A percentile compares a stretch with the other conserved stretches of the same genome.
Conservation (phyloP, 2,888 invertebrate species). For the Craniophora ligustri region DNA sequence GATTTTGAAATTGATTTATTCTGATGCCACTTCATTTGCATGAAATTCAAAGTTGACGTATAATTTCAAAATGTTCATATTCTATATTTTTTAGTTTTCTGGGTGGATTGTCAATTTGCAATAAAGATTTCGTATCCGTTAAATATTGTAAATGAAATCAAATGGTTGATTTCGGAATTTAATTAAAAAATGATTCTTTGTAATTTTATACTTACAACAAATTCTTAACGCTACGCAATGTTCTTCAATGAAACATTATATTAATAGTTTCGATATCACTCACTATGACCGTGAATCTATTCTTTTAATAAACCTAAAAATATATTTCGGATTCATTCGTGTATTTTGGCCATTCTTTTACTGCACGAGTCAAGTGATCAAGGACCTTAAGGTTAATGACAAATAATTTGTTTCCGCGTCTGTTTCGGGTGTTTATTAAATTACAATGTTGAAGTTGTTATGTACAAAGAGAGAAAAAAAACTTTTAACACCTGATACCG, state of each 20-base stretch:
- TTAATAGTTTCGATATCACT: constrained; percentile 15
- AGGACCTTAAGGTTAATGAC: constrained; percentile 52
- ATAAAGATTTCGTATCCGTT: too few species aligned
- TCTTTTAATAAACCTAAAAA: constrained; percentile 14
- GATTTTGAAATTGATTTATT: neutral
- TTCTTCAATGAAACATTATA: constrained; percentile 1
- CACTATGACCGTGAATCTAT: constrained; percentile 27
- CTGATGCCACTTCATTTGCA: too few species aligned
- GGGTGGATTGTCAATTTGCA: too few species aligned
- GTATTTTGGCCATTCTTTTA: constrained; percentile 39
- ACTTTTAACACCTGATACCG: constrained; percentile 55
- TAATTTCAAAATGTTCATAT: too few species aligned
- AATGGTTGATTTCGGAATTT: too few species aligned
- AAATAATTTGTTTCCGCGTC: constrained; percentile 62
- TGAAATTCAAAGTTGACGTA: too few species aligned
- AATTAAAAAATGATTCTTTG: too few species aligned
- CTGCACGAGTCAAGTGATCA: constrained; percentile 38
- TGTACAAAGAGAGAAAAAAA: constrained; percentile 41
- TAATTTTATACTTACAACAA: neutral
- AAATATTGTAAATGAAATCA: too few species aligned
- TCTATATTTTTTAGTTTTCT: too few species aligned
- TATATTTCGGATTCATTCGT: constrained; percentile 13
- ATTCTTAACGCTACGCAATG: neutral
- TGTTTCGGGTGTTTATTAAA: constrained; percentile 58
- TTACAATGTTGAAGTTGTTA: constrained; percentile 47